A percentile compares a stretch with the other conserved stretches of the same genome.
Evolutionary conservation across 2,797 vertebrate species (phyloP).

Genomic region (Oophaga sylvatica): DNA sequence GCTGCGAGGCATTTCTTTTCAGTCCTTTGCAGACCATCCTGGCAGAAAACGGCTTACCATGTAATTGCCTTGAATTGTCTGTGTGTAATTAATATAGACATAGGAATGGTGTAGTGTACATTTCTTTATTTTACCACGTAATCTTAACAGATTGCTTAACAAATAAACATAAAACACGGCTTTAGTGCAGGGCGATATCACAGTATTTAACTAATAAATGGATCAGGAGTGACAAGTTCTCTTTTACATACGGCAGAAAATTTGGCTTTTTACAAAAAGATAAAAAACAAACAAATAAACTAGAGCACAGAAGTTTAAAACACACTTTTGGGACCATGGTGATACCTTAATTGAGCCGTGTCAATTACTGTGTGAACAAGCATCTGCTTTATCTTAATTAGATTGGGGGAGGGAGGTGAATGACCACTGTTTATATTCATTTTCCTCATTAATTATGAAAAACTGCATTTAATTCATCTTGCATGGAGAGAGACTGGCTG

Average conservation of each 20-base stretch:
- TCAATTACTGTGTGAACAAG: conserved; percentile 76
- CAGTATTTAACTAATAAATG: conserved; percentile 71
- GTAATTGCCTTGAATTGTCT: conserved; percentile 74
- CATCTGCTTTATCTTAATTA: conserved; percentile 85
- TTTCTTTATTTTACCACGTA: conserved; percentile 72
- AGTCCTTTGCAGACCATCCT: conserved; percentile 36
- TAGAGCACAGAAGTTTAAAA: conserved; percentile 76
- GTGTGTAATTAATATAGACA: conserved; percentile 79
- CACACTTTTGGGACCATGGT: conserved; percentile 77
- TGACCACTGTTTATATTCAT: conserved; percentile 85
- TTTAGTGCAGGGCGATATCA: conserved; percentile 71
- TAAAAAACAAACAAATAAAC: conserved; percentile 64
- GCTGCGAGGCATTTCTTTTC: conserved; percentile 50
- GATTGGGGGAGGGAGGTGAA: conserved; percentile 76
- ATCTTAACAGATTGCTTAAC: conserved; percentile 73
- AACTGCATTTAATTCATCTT: conserved; percentile 93
- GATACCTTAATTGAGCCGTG: conserved; percentile 78
- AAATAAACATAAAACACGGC: conserved; percentile 67
- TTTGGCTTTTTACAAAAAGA: conserved; percentile 64
- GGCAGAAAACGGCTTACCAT: conserved; percentile 68
- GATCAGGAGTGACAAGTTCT: conserved; percentile 66
- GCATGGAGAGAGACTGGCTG: conserved; percentile 91
- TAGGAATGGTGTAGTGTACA: conserved; percentile 73
- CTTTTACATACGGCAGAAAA: conserved; percentile 51
- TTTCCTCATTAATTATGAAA: conserved; percentile 94